A percentile compares a stretch with the other conserved stretches of the same genome.
Evolutionary conservation across 1,140 invertebrate species (phyloP).

Genomic region (Trypoxylus dichotomus): DNA sequence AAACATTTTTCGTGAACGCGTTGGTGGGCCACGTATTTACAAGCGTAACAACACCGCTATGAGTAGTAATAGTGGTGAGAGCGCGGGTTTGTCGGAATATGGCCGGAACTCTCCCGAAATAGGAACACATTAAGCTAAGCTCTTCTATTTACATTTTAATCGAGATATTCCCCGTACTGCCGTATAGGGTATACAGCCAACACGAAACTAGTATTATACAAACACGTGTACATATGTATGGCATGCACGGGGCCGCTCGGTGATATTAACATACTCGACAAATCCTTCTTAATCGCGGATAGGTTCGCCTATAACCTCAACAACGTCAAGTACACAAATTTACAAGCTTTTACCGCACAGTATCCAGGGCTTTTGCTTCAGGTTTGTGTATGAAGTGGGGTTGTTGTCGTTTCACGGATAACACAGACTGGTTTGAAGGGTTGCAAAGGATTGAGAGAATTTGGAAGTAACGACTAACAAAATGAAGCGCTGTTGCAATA

Average conservation of each 20-base stretch:
- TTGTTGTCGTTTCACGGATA: too few species aligned
- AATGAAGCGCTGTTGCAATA: too few species aligned
- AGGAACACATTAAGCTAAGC: not conserved
- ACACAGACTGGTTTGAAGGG: too few species aligned
- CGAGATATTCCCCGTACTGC: not conserved
- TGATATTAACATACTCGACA: constrained; percentile 6
- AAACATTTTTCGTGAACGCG: not conserved
- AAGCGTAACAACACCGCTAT: too few species aligned
- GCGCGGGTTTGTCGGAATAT: not conserved
- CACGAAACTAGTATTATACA: not conserved
- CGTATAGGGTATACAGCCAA: not conserved
- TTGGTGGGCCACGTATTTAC: not conserved
- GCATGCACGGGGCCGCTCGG: not conserved
- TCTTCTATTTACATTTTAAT: constrained; percentile 23
- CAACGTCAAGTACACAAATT: not conserved
- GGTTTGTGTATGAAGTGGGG: too few species aligned
- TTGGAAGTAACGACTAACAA: too few species aligned
- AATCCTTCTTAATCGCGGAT: constrained; percentile 7
- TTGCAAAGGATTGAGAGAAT: too few species aligned
- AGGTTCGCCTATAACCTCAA: not conserved
- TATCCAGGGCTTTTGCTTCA: not conserved
- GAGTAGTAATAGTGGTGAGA: not conserved
- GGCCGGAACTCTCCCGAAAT: constrained; percentile 1
- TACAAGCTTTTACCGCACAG: not conserved
- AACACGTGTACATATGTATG: not conserved